Evolutionary conservation across 2,888 invertebrate species (phyloP), one percentile per base, ranked within the genome.

Genomic region (Platynereis dumerilii): DNA sequence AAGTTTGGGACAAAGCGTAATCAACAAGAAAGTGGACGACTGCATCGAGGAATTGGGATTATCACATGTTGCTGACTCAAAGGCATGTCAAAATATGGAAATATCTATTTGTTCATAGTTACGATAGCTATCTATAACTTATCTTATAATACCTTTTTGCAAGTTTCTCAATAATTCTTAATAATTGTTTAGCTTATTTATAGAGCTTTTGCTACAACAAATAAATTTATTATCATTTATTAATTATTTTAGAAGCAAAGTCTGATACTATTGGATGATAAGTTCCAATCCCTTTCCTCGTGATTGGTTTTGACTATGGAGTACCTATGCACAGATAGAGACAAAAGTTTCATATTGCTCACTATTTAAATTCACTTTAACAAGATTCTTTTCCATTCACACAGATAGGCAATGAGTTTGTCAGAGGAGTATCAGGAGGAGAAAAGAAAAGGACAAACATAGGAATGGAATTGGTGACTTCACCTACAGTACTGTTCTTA

Each of bases 381-480:
- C n/a, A n/a, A n/a, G n/a, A n/a, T n/a, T 7, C 10, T 28, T 26
- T 54, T 15, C 26, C 5, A 22, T 28, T 45, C 5, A 28, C 48
- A 12, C 65, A 82, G 82, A 77, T 80, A 39, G 84, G 84, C 0
- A 84, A 76, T 65, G 82, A 83, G 69, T 82, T 83, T 58, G 79
- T 81, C 26, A 75, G 84, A 7, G 84, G 84, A 20, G 78, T 84
- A n/a, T 84, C 84, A 2, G 84, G 84, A 39, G 84, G 84, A 39
- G 84, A 84, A 71, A 72, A 82, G 56, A 84, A 84, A 72, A 72
- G 84, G 28, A 80, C 80, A 29, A 82, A 82, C 70, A 84, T 84
- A 64, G 84, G 84, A 15, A 84, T 84, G 84, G 84, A 84, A 72
- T 71, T 84, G 72, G 81, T 84, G 64, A 82, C 79, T 64, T 77